phyloP scores from a whole-genome alignment of 2,113 vertebrate species.

The Emydocephalus ijimae region DNA sequence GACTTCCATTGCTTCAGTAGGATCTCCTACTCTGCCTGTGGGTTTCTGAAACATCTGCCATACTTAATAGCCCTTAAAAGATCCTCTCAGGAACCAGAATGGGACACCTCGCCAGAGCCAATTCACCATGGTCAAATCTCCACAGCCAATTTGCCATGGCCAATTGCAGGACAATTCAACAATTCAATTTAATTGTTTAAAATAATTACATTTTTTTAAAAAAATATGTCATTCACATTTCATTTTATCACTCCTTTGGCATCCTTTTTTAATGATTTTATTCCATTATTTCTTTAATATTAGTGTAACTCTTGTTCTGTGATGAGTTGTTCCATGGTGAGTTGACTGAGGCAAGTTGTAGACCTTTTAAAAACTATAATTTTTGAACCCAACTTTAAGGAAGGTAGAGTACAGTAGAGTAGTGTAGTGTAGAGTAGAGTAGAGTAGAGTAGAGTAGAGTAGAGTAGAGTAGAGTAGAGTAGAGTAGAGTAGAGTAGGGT shows the following conservation, averaged over 20 bases:
- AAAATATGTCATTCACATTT: background rate
- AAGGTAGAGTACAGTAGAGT: no score
- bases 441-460: no score
- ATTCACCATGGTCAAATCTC: no score
- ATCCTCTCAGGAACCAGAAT: background rate
- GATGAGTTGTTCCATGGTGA: background rate
- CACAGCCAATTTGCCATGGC: background rate
- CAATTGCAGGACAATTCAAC: background rate
- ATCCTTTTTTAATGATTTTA: background rate
- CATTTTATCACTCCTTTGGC: background rate
- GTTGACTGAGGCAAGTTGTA: background rate
- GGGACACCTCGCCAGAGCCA: background rate
- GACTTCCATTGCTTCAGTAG: background rate
- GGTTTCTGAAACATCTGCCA: background rate
- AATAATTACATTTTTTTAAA: background rate
- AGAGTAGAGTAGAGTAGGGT: no score
- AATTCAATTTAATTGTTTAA: background rate
- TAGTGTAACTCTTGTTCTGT: background rate
- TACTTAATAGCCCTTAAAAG: background rate
- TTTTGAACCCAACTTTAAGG: no score
- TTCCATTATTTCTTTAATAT: background rate
- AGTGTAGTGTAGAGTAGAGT: no score
- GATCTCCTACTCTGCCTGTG: background rate
- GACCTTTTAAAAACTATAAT: no score
- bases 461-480: no score